These are phyloP conservation scores for Karalla daura DNA, from an alignment of 2,797 vertebrate species.

Conservation along the genomic window DNA sequence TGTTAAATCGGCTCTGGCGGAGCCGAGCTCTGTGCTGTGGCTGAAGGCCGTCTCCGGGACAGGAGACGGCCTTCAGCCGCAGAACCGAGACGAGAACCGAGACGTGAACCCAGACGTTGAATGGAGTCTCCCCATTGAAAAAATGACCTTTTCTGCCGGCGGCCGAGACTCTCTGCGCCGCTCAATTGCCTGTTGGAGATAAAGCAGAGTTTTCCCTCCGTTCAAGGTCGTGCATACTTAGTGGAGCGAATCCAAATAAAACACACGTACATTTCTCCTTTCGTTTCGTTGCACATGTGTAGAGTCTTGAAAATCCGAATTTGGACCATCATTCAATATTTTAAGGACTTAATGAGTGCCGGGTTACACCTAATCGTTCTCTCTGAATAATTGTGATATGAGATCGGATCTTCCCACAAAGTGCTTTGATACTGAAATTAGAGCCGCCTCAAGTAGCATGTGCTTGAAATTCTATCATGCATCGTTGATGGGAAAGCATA, in stretches of 20 bases:
- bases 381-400: neutral
- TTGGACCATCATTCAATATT: too few relatives aligned
- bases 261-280: neutral
- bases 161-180: neutral
- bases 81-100: too few relatives aligned
- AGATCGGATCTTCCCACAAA: neutral
- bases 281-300: too few relatives aligned
- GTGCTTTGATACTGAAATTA: neutral
- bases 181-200: neutral
- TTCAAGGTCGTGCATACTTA: neutral
- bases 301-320: too few relatives aligned
- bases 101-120: neutral
- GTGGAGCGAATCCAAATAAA: neutral
- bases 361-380: neutral
- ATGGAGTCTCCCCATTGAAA: slow-evolving; percentile 5
- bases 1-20: slow-evolving; percentile 5
- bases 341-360: too few relatives aligned
- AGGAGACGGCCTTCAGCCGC: too few relatives aligned
- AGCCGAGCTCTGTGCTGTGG: neutral
- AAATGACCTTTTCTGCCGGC: neutral
- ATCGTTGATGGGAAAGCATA: neutral
- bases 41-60: neutral
- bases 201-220: neutral
- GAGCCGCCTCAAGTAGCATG: neutral
- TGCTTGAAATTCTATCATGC: neutral